Conservation (phyloP, 2,888 invertebrate genomes). For the Caenorhabditis macrosperma region DNA sequence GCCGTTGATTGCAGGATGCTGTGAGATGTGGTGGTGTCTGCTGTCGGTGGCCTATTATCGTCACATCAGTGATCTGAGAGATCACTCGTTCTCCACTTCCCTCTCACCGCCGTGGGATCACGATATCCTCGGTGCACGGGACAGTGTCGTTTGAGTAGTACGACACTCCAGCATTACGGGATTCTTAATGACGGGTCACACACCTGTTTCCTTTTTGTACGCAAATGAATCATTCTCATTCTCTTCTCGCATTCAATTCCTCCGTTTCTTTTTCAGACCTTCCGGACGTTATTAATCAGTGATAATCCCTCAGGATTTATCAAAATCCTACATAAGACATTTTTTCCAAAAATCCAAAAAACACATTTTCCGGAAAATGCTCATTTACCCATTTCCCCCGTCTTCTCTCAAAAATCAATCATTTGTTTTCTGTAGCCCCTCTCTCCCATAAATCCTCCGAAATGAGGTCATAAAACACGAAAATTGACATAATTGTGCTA, state of each 20-base stretch:
- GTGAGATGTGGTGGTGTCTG: constrained; percentile 68
- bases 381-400: neutral
- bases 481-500: neutral
- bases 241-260: no score
- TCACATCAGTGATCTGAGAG: constrained; percentile 20
- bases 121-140: constrained; percentile 29
- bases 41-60: constrained; percentile 62
- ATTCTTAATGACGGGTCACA: neutral
- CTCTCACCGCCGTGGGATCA: constrained; percentile 35
- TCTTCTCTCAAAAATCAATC: neutral
- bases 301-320: no score
- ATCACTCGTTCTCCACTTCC: constrained; percentile 42
- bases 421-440: neutral
- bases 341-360: no score
- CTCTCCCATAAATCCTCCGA: neutral
- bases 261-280: no score
- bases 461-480: neutral
- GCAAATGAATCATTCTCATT: no score
- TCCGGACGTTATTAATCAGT: no score
- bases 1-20: constrained; percentile 45
- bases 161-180: no score
- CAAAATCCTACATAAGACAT: no score
- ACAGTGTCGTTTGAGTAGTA: constrained; percentile 36
- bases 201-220: no score
- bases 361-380: no score